Evolutionary conservation across 2,888 invertebrate species (phyloP).

Genomic region (Dynastes maya): DNA sequence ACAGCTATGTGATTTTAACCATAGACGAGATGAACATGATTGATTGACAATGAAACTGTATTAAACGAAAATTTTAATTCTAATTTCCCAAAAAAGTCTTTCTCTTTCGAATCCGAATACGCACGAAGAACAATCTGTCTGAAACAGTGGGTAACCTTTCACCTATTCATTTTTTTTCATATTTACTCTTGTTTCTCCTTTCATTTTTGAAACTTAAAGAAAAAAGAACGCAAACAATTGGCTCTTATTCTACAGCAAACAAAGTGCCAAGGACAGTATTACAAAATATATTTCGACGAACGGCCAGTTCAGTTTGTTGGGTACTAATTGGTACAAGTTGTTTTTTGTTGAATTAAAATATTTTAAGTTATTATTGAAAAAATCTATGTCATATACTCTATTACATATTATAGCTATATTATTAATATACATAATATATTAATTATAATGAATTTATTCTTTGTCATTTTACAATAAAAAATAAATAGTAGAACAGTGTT

Average conservation of each 20-base stretch:
- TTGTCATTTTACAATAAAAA: constrained; percentile 83
- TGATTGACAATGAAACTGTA: neutral
- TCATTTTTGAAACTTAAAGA: constrained; percentile 29
- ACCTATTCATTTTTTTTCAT: neutral
- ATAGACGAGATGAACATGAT: constrained; percentile 10
- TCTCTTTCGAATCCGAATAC: constrained; percentile 3
- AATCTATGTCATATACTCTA: constrained; percentile 69
- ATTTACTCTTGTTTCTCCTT: constrained; percentile 39
- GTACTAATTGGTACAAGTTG: constrained; percentile 53
- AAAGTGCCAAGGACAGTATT: constrained; percentile 70
- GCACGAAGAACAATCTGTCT: neutral
- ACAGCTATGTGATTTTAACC: constrained; percentile 52
- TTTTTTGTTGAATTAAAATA: constrained; percentile 54
- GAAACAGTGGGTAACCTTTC: neutral
- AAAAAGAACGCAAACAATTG: constrained; percentile 36
- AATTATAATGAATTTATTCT: constrained; percentile 76
- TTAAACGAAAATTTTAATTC: neutral
- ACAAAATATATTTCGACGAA: constrained; percentile 61
- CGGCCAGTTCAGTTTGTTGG: constrained; percentile 67
- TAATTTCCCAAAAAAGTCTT: neutral
- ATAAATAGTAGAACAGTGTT: constrained; percentile 46
- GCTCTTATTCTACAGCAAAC: constrained; percentile 54
- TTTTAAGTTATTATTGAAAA: constrained; percentile 52
- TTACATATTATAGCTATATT: constrained; percentile 70
- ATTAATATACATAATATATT: constrained; percentile 63